Percentiles rank a stretch among this genome's conserved stretches.
phyloP scores from a whole-genome alignment of 2,797 vertebrate genomes.

The Eulemur mongoz region DNA sequence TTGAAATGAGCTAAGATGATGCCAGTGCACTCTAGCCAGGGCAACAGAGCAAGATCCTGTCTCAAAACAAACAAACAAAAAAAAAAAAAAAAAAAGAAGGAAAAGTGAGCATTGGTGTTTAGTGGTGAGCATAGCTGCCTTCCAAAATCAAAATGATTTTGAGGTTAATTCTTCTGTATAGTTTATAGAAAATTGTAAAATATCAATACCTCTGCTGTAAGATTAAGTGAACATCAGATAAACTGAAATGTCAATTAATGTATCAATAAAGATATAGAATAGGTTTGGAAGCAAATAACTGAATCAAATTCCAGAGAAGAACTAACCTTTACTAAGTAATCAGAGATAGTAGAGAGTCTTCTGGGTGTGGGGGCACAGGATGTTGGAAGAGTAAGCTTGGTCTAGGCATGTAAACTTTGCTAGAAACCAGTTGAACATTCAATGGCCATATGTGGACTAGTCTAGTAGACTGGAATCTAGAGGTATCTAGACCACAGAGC shows the following conservation, averaged over 20 bases:
- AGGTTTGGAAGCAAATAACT: not conserved
- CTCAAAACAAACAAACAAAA: too few relatives aligned
- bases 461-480: not conserved
- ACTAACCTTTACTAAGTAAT: not conserved
- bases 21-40: too few relatives aligned
- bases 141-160: not conserved
- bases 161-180: not conserved
- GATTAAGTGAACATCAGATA: not conserved
- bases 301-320: not conserved
- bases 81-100: too few relatives aligned
- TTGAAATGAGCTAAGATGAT: too few relatives aligned
- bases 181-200: not conserved
- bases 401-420: not conserved
- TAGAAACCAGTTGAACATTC: not conserved
- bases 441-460: not conserved
- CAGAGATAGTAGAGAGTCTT: not conserved
- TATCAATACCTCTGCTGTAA: not conserved
- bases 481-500: not conserved
- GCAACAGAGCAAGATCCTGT: too few relatives aligned
- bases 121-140: not conserved
- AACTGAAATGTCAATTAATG: not conserved
- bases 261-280: not conserved
- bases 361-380: not conserved
- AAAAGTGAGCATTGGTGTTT: too few relatives aligned
- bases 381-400: not conserved